These are phyloP conservation scores for Orcinus orca DNA, from an alignment of 2,113 vertebrate species.

Conservation along the genomic window DNA sequence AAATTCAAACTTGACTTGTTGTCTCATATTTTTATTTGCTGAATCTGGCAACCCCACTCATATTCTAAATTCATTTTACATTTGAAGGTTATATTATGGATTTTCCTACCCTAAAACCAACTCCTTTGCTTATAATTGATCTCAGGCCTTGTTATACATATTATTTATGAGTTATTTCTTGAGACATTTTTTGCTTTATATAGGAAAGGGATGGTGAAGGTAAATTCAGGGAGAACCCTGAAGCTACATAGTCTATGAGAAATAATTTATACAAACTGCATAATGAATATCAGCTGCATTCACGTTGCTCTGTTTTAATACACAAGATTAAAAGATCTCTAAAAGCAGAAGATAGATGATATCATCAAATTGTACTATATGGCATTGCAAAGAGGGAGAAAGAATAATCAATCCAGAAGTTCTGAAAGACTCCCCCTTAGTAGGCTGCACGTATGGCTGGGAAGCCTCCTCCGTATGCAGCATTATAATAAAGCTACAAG, in stretches of 20 bases:
- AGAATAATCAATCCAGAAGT: conserved; percentile 65
- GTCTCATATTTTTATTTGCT: conserved; percentile 16
- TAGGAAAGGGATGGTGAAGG: conserved; percentile 51
- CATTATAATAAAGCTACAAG: conserved; percentile 70
- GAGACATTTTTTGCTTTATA: conserved; percentile 38
- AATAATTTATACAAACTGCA: conserved; percentile 34
- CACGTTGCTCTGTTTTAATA: conserved; percentile 73
- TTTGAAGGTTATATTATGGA: background rate
- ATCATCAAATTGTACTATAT: conserved; percentile 64
- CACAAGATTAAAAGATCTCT: conserved; percentile 74
- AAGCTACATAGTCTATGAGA: conserved; percentile 64
- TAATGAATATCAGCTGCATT: conserved; percentile 66
- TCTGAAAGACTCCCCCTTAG: conserved; percentile 64
- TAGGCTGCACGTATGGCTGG: background rate
- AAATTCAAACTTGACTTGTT: conserved; percentile 14
- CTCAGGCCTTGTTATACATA: conserved; percentile 21
- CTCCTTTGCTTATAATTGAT: conserved; percentile 48
- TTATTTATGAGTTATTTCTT: conserved; percentile 56
- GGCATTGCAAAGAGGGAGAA: conserved; percentile 60
- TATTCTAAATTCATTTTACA: background rate
- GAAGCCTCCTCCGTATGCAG: conserved; percentile 59
- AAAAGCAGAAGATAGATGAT: conserved; percentile 72
- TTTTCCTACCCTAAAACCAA: conserved; percentile 29
- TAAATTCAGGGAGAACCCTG: conserved; percentile 67
- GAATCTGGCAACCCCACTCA: background rate